phyloP scores from a whole-genome alignment of 2,113 vertebrate genomes.

The Scomber colias region DNA sequence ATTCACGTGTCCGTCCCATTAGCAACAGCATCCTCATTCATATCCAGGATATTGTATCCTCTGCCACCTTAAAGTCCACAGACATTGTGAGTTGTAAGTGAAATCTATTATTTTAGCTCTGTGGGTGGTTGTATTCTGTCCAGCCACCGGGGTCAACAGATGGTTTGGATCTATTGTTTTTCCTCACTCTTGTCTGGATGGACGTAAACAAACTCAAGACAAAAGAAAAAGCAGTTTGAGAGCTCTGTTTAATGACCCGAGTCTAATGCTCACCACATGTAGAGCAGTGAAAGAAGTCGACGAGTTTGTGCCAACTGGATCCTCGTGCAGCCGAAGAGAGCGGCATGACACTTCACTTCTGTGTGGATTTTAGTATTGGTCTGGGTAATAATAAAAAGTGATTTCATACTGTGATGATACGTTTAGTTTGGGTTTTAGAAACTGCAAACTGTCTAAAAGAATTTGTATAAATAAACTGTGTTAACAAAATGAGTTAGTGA shows the following conservation, averaged over 20 bases:
- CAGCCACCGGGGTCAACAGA: slow-evolving; percentile 46
- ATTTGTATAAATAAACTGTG: too few species aligned
- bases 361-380: not conserved
- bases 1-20: not conserved
- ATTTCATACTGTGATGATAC: too few species aligned
- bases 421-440: too few species aligned
- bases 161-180: slow-evolving; percentile 65
- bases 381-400: not conserved
- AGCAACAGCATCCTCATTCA: not conserved
- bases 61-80: not conserved
- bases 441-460: too few species aligned
- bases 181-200: slow-evolving; percentile 35
- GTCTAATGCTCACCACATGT: slow-evolving; percentile 65
- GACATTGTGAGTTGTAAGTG: slow-evolving; percentile 17
- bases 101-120: slow-evolving; percentile 34
- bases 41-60: not conserved
- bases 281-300: slow-evolving; percentile 24
- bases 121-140: slow-evolving; percentile 25
- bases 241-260: slow-evolving; percentile 64
- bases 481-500: too few species aligned
- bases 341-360: slow-evolving; percentile 11
- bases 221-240: slow-evolving; percentile 66
- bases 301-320: slow-evolving; percentile 21
- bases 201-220: slow-evolving; percentile 69
- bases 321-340: not conserved